Conservation (phyloP, 2,113 vertebrate species). For the Pygoscelis adeliae region DNA sequence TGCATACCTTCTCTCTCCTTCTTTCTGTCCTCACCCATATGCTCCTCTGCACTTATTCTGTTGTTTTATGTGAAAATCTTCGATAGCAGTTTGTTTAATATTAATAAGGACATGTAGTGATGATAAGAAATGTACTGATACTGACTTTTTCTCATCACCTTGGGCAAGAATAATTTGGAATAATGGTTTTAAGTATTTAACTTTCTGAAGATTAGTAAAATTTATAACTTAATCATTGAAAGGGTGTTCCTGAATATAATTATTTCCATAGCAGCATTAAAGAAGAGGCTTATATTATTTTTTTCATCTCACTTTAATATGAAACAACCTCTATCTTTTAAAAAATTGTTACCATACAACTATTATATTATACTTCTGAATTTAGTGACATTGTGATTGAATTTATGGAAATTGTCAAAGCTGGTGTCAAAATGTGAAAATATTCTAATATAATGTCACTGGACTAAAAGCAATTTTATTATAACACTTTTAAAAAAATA, state of each 20-base stretch:
- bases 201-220: background rate
- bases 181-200: background rate
- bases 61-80: background rate
- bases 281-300: background rate
- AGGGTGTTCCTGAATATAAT: background rate
- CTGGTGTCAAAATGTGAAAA: background rate
- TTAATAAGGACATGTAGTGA: background rate
- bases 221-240: background rate
- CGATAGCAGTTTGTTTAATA: background rate
- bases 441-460: background rate
- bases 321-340: background rate
- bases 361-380: background rate
- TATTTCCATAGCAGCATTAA: background rate
- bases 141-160: background rate
- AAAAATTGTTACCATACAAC: background rate
- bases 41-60: background rate
- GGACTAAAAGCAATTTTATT: background rate
- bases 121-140: background rate
- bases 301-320: background rate
- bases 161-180: background rate
- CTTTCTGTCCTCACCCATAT: background rate
- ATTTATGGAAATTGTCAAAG: background rate
- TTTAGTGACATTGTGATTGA: background rate
- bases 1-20: background rate
- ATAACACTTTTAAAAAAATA: background rate